Base-by-base conservation (phyloP, 2,797 vertebrate genomes). In the Danio kyathit region DNA sequence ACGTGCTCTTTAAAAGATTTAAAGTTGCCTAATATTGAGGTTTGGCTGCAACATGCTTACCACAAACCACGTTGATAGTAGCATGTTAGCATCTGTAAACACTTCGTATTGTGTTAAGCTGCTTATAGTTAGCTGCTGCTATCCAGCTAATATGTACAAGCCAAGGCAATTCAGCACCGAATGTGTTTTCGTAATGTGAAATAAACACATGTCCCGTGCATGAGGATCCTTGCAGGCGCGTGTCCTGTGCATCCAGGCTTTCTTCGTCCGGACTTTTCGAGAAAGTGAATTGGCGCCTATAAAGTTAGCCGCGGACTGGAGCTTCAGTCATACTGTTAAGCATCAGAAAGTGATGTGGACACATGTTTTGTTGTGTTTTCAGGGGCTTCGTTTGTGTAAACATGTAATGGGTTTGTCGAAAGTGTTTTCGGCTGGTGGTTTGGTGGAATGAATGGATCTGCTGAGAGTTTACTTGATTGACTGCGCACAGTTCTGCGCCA, bases 71-170 rank as follows among this genome's bases (percentile, higher is more conserved):
- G 73, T 63, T 75, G 64, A 70, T 54, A 14, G 56, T 70, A 76
- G 80, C 78, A 44, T 80, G 60, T 44, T 80, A 80, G 78, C 78
- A 73, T 72, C 59, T 17, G 17, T 63, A 80, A 80, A 73, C 78
- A 80, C 51, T 48, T 64, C 48, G 66, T 70, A 82, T 70, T 70
- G 61, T 74, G 66, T 69, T 82, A 70, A 76, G 80, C 73, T 40
- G 65, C 52, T 74, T 81, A 43, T 43, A 29, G 61, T 61, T 76
- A 63, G 73, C 52, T 10, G 40, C 57, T 51, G 29, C 17, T 41
- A 63, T 29, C 14, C 19, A 41, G 52, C 29, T 51, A 29, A 69
- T 57, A 29, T 19, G 5, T 40, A n/a, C 29, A 9, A 59, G 5
- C 21, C 9, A 6, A 14, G 2, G 21, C n/a, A 8, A 14, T 75